These are phyloP conservation scores for Tetragnatha montana DNA, from an alignment of 2,888 invertebrate genomes.

Conservation along the genomic window DNA sequence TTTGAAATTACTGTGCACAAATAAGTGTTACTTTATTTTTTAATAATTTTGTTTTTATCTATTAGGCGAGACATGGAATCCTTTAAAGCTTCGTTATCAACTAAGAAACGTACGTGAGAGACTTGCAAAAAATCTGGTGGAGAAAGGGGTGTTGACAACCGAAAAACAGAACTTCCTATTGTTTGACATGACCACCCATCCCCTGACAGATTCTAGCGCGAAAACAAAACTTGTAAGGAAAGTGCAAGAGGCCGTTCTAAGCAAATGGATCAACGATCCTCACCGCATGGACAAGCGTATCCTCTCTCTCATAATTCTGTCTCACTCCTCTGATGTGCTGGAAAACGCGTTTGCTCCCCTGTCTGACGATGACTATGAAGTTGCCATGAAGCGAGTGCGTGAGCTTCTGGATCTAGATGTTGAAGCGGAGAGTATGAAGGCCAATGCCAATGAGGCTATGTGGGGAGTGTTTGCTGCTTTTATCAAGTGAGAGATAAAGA, in stretches of 20 bases:
- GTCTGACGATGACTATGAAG: conserved; percentile 94
- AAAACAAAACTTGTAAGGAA: conserved; percentile 98
- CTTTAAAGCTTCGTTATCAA: conserved; percentile 97
- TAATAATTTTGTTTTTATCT: neutral
- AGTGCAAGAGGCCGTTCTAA: conserved; percentile 97
- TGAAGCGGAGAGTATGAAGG: conserved; percentile 95
- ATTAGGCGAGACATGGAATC: conserved; percentile 99
- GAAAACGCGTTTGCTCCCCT: conserved; percentile 99
- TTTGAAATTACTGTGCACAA: no score
- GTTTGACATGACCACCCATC: conserved; percentile 99
- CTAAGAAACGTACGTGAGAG: conserved; percentile 98
- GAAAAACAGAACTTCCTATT: conserved; percentile 99
- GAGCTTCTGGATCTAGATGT: conserved; percentile 97
- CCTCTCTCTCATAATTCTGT: conserved; percentile 93
- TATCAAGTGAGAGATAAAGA: conserved; percentile 84
- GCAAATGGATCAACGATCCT: conserved; percentile 97
- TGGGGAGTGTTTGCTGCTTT: conserved; percentile 99
- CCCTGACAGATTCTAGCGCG: conserved; percentile 93
- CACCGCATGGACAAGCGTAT: conserved; percentile 97
- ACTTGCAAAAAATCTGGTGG: conserved; percentile 98
- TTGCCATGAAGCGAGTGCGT: conserved; percentile 97
- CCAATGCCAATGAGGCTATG: conserved; percentile 93
- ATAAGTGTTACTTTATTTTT: no score
- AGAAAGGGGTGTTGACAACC: conserved; percentile 98
- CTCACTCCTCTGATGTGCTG: conserved; percentile 98